phyloP scores from a whole-genome alignment of 1,140 invertebrate genomes.

The Harlomillsia oculata region DNA sequence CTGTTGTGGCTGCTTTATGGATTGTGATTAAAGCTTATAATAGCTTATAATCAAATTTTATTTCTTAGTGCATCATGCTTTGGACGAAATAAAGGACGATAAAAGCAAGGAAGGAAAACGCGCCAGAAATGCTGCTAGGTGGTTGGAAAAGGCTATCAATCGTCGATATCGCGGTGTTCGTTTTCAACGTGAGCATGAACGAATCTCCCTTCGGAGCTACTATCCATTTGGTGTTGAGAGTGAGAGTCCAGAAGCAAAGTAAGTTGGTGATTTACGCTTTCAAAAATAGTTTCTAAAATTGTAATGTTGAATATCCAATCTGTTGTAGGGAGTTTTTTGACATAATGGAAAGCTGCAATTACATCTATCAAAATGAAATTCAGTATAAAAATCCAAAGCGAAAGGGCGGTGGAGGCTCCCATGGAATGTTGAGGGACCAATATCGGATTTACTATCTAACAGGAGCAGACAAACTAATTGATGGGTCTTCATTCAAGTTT shows the following conservation, averaged over 20 bases:
- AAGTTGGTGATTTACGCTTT: neutral
- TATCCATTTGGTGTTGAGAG: slow-evolving; percentile 10
- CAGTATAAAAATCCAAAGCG: too few relatives aligned
- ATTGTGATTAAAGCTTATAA: neutral
- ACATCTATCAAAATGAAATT: too few relatives aligned
- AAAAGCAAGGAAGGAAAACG: too few relatives aligned
- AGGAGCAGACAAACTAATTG: too few relatives aligned
- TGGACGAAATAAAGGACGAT: too few relatives aligned
- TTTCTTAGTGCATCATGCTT: slow-evolving; percentile 16
- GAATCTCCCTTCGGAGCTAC: slow-evolving; percentile 1
- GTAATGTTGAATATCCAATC: neutral
- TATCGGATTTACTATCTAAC: too few relatives aligned
- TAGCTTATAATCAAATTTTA: neutral
- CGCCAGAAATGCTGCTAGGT: slow-evolving; percentile 7
- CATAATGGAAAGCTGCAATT: slow-evolving; percentile 29
- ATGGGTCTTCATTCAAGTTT: too few relatives aligned
- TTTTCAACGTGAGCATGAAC: slow-evolving; percentile 8
- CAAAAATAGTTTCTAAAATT: neutral
- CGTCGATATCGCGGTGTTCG: slow-evolving; percentile 14
- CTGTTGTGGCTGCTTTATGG: neutral
- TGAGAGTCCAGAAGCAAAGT: neutral
- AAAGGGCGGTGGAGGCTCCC: too few relatives aligned
- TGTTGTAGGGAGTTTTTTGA: slow-evolving; percentile 25
- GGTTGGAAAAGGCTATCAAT: slow-evolving; percentile 20
- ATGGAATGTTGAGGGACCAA: too few relatives aligned